These are phyloP conservation scores for Delphinapterus leucas DNA, from an alignment of 2,113 vertebrate genomes.

Conservation along the genomic window DNA sequence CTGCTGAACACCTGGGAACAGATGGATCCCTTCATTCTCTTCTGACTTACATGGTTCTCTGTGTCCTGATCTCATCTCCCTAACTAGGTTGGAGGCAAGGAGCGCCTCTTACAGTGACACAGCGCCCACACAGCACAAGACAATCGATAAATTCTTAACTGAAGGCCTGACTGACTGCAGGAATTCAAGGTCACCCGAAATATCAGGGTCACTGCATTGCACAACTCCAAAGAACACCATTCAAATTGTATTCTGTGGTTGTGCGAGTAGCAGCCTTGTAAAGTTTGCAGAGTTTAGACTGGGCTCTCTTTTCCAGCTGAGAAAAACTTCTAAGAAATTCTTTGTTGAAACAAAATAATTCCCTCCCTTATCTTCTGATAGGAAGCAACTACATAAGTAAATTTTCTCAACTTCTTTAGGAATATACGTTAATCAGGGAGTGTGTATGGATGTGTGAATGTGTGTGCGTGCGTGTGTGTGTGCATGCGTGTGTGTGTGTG, in stretches of 20 bases:
- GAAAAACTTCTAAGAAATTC: conserved; percentile 10
- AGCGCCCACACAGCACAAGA: conserved; percentile 34
- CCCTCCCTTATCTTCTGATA: not conserved
- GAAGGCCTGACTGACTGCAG: conserved; percentile 22
- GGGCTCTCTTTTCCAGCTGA: not conserved
- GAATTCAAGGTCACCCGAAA: conserved; percentile 60
- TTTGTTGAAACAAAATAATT: not conserved
- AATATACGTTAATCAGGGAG: not conserved
- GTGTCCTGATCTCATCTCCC: conserved; percentile 1
- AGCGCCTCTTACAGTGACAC: not conserved
- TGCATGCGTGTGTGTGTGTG: too few relatives aligned
- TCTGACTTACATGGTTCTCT: not conserved
- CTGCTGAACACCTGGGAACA: conserved; percentile 22
- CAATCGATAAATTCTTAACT: conserved; percentile 61
- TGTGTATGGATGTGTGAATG: not conserved
- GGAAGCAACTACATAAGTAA: not conserved
- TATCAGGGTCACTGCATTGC: conserved; percentile 23
- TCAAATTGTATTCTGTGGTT: conserved; percentile 26
- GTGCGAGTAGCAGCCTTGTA: not conserved
- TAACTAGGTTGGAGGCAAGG: not conserved
- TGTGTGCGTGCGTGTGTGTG: not conserved
- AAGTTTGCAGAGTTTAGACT: conserved; percentile 2
- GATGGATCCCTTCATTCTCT: conserved; percentile 14
- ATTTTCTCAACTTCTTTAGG: conserved; percentile 17
- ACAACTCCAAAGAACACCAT: conserved; percentile 24